These are phyloP conservation scores for Rhyacophila brunnea DNA, from an alignment of 1,140 invertebrate genomes.

Conservation along the genomic window DNA sequence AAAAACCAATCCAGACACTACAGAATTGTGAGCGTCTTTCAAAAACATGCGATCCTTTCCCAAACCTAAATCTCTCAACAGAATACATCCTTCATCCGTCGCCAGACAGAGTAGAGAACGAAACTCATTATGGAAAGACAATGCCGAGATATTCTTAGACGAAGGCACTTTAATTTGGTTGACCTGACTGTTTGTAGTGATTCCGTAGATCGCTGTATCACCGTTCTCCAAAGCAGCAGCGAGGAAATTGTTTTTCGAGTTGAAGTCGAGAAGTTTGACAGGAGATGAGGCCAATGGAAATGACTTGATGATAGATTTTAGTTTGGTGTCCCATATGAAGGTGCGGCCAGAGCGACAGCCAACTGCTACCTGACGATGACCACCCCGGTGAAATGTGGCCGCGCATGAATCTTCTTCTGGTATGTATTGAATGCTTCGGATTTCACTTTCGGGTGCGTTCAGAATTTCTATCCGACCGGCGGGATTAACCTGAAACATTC, in stretches of 20 bases:
- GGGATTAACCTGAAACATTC: slow-evolving; percentile 46
- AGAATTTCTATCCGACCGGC: slow-evolving; percentile 47
- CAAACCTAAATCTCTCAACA: slow-evolving; percentile 47
- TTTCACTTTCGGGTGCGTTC: slow-evolving; percentile 45
- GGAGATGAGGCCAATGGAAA: slow-evolving; percentile 43
- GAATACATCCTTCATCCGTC: slow-evolving; percentile 50
- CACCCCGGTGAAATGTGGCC: slow-evolving; percentile 48
- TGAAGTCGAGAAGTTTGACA: slow-evolving; percentile 50
- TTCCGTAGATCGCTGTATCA: slow-evolving; percentile 48
- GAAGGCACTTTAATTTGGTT: slow-evolving; percentile 45
- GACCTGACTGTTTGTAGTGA: slow-evolving; percentile 48
- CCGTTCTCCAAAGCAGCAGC: slow-evolving; percentile 50
- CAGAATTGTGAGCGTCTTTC: slow-evolving; percentile 51
- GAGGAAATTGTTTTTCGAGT: slow-evolving; percentile 50
- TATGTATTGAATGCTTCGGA: slow-evolving; percentile 48
- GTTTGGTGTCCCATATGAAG: slow-evolving; percentile 52
- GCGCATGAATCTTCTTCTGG: slow-evolving; percentile 48
- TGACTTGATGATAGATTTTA: slow-evolving; percentile 47
- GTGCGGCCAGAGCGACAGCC: slow-evolving; percentile 49
- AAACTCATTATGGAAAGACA: slow-evolving; percentile 51
- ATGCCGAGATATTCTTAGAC: slow-evolving; percentile 48
- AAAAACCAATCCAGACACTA: slow-evolving; percentile 48
- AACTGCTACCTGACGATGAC: slow-evolving; percentile 47
- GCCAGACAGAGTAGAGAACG: slow-evolving; percentile 47
- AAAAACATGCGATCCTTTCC: slow-evolving; percentile 50